Conservation (phyloP, 2,888 invertebrate species). For the Mesorhabditis belari region DNA sequence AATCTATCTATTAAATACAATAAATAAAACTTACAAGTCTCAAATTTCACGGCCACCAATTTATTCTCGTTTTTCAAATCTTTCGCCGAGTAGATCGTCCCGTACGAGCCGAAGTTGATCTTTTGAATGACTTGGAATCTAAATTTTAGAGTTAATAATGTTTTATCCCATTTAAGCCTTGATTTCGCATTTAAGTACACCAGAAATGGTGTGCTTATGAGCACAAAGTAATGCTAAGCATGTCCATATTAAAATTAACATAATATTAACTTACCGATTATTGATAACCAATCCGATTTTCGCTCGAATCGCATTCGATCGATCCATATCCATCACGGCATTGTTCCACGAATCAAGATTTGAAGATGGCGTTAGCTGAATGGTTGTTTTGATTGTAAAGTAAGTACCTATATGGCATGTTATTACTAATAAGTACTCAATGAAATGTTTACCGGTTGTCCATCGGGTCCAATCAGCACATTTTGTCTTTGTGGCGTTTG, state of each 20-base stretch:
- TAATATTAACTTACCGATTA: conserved; percentile 11
- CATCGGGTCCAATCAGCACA: background rate
- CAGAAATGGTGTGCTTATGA: background rate
- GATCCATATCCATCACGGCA: conserved; percentile 20
- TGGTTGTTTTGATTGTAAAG: background rate
- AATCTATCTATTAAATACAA: too few relatives aligned
- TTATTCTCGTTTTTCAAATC: conserved; percentile 13
- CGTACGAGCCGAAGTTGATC: conserved; percentile 33
- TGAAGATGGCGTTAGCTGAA: background rate
- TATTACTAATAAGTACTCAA: background rate
- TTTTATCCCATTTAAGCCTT: background rate
- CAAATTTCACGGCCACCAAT: conserved; percentile 42
- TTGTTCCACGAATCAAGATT: conserved; percentile 17
- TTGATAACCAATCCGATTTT: conserved; percentile 32
- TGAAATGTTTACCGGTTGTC: background rate
- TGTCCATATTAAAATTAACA: background rate
- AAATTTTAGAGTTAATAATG: background rate
- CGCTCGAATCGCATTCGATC: conserved; percentile 23
- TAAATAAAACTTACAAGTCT: conserved; percentile 14
- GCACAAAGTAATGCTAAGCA: background rate
- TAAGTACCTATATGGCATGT: background rate
- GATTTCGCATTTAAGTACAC: conserved; percentile 2
- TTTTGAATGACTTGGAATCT: conserved; percentile 28
- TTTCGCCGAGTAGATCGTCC: conserved; percentile 29
- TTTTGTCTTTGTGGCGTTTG: background rate